These are phyloP conservation scores for Embidobia sp. DNA, from an alignment of 2,888 invertebrate genomes.

Conservation along the genomic window DNA sequence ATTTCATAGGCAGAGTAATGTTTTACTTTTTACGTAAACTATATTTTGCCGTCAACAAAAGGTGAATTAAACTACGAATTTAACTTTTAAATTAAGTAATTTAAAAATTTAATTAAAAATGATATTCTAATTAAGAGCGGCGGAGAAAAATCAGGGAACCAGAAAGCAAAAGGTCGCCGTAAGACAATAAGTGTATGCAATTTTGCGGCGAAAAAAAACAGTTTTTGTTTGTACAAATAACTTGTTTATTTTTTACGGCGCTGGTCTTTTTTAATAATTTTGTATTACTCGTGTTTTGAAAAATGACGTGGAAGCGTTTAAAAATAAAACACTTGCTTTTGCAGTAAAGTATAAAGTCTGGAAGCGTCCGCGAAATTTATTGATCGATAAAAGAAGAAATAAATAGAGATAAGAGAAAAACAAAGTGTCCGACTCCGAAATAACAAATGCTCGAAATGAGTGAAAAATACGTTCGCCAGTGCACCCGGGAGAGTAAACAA, in stretches of 20 bases:
- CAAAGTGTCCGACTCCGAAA: slow-evolving; percentile 33
- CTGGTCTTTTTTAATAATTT: too few species aligned
- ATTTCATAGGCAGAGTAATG: too few species aligned
- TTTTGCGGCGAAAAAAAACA: too few species aligned
- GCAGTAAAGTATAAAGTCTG: slow-evolving; percentile 48
- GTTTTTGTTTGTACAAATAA: too few species aligned
- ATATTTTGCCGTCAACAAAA: too few species aligned
- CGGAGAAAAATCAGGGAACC: slow-evolving; percentile 23
- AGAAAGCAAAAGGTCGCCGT: slow-evolving; percentile 14
- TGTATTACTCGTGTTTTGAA: too few species aligned
- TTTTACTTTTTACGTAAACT: too few species aligned
- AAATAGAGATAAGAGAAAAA: slow-evolving; percentile 37
- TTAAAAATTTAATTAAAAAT: slow-evolving; percentile 5
- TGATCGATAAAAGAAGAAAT: slow-evolving; percentile 50
- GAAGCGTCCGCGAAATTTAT: slow-evolving; percentile 50
- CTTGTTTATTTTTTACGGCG: too few species aligned
- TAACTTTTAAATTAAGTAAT: too few species aligned
- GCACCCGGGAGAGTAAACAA: slow-evolving; percentile 20
- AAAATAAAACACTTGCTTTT: too few species aligned
- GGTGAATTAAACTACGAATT: too few species aligned
- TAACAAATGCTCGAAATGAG: slow-evolving; percentile 38
- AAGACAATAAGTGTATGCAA: slow-evolving; percentile 54
- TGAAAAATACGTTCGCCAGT: slow-evolving; percentile 25
- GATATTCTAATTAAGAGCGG: slow-evolving; percentile 2
- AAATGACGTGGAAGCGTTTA: too few species aligned